Base-by-base conservation (phyloP, 2,888 invertebrate genomes). In the Dolichopus griseipennis region DNA sequence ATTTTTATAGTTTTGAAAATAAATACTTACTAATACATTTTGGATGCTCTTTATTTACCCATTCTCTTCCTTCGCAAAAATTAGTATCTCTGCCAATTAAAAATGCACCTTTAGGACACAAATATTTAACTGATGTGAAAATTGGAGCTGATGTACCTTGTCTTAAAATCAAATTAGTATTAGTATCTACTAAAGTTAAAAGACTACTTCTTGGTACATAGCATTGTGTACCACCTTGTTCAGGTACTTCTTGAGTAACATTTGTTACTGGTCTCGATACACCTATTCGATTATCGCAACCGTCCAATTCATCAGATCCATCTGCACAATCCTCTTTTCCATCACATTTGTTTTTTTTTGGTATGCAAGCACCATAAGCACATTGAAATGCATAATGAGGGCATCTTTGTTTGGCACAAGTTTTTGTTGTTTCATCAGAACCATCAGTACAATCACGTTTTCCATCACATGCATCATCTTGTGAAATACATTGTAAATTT, bases 1-100 rank as follows among this genome's bases (percentile, higher is more conserved):
- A 20, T 61, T 1, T 9, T 5, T 7, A 61, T 5, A 20, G 8
- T 61, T 20, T 7, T 61, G 7, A 33, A 64, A 64, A 37, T 37
- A 12, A 64, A 34, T 8, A 6, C 67, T 65, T 69, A 69, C 69
- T 67, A 15, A 41, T 62, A 20, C 69, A 69, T 6, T 43, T 68
- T 21, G 69, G 69, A 62, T 65, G 65, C n/a, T 9, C 15, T n/a
- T n/a, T n/a, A 21, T 22, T 21, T 7, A 18, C 1, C 69, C 69
- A 69, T 6, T 65, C n/a, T 4, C 27, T 61, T 21, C 8, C 34
- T 15, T 8, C 1, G 20, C 64, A 64, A 64, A n/a, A 20, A n/a
- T 64, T n/a, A 9, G 18, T 34, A 4, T 33, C 37, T 34, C 18
- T 52, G 4, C 37, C 37, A 37, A 37, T 37, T 37, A 37, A 37